phyloP scores from a whole-genome alignment of 2,888 invertebrate genomes.

The Pycnomerus fuliginosus region DNA sequence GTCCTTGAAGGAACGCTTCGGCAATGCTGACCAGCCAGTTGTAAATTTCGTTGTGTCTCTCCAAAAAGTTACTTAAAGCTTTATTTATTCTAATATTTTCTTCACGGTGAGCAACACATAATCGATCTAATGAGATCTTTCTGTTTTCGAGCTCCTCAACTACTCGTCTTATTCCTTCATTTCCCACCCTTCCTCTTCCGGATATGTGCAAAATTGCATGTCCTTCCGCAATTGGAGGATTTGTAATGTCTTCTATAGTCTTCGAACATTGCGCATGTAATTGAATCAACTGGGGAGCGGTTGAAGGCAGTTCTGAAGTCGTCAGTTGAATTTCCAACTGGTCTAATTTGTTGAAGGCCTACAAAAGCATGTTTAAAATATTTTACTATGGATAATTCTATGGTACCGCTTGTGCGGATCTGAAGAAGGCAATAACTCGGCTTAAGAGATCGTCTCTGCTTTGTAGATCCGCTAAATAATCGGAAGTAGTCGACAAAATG shows the following conservation, averaged over 20 bases:
- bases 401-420: conserved; percentile 63
- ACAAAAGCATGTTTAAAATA: conserved; percentile 25
- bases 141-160: conserved; percentile 75
- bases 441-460: conserved; percentile 66
- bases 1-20: conserved; percentile 70
- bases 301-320: conserved; percentile 62
- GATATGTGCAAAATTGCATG: conserved; percentile 70
- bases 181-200: conserved; percentile 63
- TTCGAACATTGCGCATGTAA: conserved; percentile 66
- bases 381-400: neutral
- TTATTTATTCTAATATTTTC: conserved; percentile 69
- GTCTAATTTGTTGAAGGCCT: conserved; percentile 71
- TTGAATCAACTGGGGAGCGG: conserved; percentile 66
- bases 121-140: conserved; percentile 63
- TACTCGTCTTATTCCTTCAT: conserved; percentile 64
- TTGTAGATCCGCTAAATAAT: conserved; percentile 71
- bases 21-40: conserved; percentile 75
- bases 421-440: conserved; percentile 71
- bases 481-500: conserved; percentile 65
- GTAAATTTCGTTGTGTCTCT: conserved; percentile 67
- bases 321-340: conserved; percentile 73
- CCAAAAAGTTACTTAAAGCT: conserved; percentile 67
- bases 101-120: conserved; percentile 67
- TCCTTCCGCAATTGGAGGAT: conserved; percentile 69
- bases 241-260: conserved; percentile 67